A percentile compares a stretch with the other conserved stretches of the same genome.
Evolutionary conservation across 1,140 invertebrate species (phyloP).

Genomic region (Octopus bimaculoides): DNA sequence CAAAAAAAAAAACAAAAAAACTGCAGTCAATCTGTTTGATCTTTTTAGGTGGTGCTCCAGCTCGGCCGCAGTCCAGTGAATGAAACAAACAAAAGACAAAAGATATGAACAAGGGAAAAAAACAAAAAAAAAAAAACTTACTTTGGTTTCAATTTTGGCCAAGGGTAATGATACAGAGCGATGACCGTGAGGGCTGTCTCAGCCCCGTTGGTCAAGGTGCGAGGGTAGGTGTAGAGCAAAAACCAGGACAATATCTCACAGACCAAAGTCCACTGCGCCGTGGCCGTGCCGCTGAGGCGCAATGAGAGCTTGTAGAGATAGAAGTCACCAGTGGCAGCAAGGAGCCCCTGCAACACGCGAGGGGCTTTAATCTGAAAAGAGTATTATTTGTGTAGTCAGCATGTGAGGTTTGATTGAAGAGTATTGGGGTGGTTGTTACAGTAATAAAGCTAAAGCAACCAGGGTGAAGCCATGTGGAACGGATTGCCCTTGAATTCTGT

Average conservation of each 20-base stretch:
- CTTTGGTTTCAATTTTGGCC: slow-evolving; percentile 56
- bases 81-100: too few relatives aligned
- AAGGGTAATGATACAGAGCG: slow-evolving; percentile 79
- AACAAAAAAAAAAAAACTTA: slow-evolving; percentile 18
- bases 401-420: neutral
- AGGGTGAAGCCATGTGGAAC: too few relatives aligned
- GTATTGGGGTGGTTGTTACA: too few relatives aligned
- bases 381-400: neutral
- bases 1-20: too few relatives aligned
- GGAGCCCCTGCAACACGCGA: slow-evolving; percentile 73
- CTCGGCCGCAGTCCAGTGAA: too few relatives aligned
- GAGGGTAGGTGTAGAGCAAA: slow-evolving; percentile 80
- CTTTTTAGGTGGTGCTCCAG: too few relatives aligned
- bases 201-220: slow-evolving; percentile 81
- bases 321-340: slow-evolving; percentile 74
- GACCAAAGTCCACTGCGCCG: slow-evolving; percentile 54
- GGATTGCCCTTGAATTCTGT: too few relatives aligned
- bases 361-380: slow-evolving; percentile 67
- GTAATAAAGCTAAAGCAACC: too few relatives aligned
- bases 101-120: too few relatives aligned
- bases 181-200: slow-evolving; percentile 78
- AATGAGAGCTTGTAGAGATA: slow-evolving; percentile 55
- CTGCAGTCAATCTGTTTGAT: too few relatives aligned
- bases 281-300: slow-evolving; percentile 43
- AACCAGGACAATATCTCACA: slow-evolving; percentile 73